Percentiles rank a stretch among this genome's conserved stretches.
Evolutionary conservation across 2,888 invertebrate genomes (phyloP).

Genomic region (Hetaerina titia): DNA sequence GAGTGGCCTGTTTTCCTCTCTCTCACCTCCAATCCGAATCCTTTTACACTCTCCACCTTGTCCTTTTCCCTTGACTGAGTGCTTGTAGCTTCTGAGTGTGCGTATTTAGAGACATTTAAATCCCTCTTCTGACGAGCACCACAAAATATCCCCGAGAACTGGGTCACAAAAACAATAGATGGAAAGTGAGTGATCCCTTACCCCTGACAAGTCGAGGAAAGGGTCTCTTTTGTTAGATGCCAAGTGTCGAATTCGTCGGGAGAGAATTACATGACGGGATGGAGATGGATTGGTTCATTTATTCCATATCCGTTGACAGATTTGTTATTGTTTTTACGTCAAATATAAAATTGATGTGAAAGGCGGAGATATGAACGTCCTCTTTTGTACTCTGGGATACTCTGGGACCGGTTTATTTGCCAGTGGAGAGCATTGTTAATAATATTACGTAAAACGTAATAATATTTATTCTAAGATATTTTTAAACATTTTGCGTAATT

Average conservation of each 20-base stretch:
- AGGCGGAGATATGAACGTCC: too few relatives aligned
- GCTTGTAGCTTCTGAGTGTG: not conserved
- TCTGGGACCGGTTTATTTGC: too few relatives aligned
- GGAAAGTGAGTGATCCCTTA: not conserved
- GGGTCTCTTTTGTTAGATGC: not conserved
- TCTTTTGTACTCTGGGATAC: too few relatives aligned
- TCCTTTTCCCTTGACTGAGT: not conserved
- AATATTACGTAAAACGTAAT: too few relatives aligned
- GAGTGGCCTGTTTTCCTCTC: too few relatives aligned
- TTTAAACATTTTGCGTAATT: too few relatives aligned
- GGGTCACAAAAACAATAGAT: not conserved
- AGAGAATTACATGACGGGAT: not conserved
- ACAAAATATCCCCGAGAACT: not conserved
- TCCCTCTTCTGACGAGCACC: not conserved
- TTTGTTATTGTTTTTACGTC: too few relatives aligned
- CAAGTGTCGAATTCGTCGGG: not conserved
- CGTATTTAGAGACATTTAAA: not conserved
- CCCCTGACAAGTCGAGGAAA: not conserved
- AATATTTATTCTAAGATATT: too few relatives aligned
- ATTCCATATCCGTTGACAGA: not conserved
- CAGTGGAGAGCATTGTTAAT: too few relatives aligned
- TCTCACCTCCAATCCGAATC: not conserved
- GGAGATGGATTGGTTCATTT: not conserved
- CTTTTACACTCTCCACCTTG: not conserved
- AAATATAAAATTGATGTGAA: too few relatives aligned